phyloP scores from a whole-genome alignment of 2,888 invertebrate species.

The Latrodectus elegans region DNA sequence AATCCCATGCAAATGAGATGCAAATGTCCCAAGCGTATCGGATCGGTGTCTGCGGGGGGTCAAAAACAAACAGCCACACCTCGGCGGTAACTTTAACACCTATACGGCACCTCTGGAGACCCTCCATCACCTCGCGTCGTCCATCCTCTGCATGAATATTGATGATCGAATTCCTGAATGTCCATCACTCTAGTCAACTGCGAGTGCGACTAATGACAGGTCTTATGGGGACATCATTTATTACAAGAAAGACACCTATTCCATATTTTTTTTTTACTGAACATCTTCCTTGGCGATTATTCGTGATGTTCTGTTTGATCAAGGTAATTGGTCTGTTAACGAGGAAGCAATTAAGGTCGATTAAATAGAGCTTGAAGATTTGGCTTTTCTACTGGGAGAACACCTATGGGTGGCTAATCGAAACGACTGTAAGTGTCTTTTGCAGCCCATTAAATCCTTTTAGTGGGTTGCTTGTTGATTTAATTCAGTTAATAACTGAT shows the following conservation, averaged over 20 bases:
- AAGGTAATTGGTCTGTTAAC: not conserved
- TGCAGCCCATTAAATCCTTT: no score
- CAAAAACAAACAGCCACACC: not conserved
- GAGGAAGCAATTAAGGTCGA: not conserved
- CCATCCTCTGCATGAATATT: not conserved
- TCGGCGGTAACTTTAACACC: slow-evolving; percentile 1
- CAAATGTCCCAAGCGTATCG: not conserved
- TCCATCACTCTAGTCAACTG: not conserved
- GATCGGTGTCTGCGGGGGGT: not conserved
- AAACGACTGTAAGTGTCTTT: no score
- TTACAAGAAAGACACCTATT: not conserved
- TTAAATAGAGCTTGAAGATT: no score
- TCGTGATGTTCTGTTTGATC: no score
- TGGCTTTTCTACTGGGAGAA: no score
- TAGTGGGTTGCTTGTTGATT: no score
- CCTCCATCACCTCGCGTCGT: not conserved
- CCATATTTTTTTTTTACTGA: no score
- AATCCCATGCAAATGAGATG: not conserved
- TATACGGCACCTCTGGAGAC: not conserved
- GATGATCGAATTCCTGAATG: not conserved
- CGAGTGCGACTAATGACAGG: not conserved
- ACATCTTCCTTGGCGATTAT: no score
- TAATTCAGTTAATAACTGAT: no score
- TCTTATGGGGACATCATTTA: not conserved
- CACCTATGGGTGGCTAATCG: no score